phyloP scores from a whole-genome alignment of 2,113 vertebrate genomes.

The Thryonomys swinderianus region DNA sequence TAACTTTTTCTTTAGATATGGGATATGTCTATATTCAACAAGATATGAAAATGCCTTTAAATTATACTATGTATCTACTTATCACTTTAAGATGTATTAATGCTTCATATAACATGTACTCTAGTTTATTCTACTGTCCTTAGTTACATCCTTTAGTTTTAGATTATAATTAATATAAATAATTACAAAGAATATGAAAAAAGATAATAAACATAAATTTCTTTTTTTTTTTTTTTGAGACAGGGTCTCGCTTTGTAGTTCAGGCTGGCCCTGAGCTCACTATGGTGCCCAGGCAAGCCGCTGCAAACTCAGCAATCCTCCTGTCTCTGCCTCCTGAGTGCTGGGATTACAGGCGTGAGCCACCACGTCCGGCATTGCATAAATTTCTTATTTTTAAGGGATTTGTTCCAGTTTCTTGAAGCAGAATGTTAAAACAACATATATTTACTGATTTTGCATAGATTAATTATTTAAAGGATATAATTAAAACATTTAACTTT shows the following conservation, averaged over 20 bases:
- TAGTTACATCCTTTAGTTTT: background rate
- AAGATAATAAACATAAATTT: background rate
- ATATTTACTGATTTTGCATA: background rate
- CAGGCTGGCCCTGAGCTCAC: too few species aligned
- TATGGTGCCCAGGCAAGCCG: too few species aligned
- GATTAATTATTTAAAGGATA: background rate
- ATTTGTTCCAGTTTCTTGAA: slow-evolving; percentile 14
- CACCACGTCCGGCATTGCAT: too few species aligned
- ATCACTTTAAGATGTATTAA: slow-evolving; percentile 7
- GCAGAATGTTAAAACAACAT: slow-evolving; percentile 4
- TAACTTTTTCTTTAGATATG: background rate
- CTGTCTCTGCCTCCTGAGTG: too few species aligned
- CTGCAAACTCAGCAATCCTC: too few species aligned
- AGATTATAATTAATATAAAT: slow-evolving; percentile 23
- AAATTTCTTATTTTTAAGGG: background rate
- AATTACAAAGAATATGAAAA: background rate
- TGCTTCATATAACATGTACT: background rate
- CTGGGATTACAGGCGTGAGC: too few species aligned
- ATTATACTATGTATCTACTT: background rate
- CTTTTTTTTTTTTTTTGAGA: too few species aligned
- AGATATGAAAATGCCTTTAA: background rate
- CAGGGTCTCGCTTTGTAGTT: too few species aligned
- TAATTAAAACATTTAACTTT: background rate
- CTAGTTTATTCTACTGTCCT: background rate
- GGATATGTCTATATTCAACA: background rate